Percentiles rank a stretch among this genome's conserved stretches.
Evolutionary conservation across 2,797 vertebrate genomes (phyloP).

Genomic region (Parauchenoglanis punctatus): DNA sequence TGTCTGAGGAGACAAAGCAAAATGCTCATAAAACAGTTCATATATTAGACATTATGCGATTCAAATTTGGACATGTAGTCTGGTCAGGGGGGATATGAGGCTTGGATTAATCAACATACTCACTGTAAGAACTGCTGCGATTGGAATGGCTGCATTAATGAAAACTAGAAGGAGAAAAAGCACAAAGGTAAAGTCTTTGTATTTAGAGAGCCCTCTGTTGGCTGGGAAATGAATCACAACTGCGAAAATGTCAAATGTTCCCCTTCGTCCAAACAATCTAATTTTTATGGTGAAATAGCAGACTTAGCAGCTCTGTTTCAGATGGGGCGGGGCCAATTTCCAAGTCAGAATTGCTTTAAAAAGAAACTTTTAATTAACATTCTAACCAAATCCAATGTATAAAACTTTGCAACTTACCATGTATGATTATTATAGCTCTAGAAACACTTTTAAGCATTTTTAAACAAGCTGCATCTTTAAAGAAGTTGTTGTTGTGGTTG

Average conservation of each 20-base stretch:
- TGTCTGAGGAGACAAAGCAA: conserved; percentile 76
- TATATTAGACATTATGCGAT: neutral
- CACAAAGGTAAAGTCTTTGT: neutral
- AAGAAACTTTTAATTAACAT: neutral
- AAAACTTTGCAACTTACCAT: neutral
- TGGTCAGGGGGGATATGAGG: neutral
- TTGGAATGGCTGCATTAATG: conserved; percentile 98
- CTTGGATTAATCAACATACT: conserved; percentile 67
- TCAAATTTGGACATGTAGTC: neutral
- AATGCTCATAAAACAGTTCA: neutral
- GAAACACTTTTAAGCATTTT: neutral
- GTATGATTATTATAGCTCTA: neutral
- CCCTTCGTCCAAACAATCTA: neutral
- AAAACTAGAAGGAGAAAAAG: conserved; percentile 82
- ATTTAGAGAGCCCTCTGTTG: neutral
- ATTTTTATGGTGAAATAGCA: neutral
- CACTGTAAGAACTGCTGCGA: conserved; percentile 94
- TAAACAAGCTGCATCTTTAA: neutral
- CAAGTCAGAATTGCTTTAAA: neutral
- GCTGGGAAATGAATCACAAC: neutral
- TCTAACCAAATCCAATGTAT: neutral
- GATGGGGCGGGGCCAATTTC: neutral
- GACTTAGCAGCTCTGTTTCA: neutral
- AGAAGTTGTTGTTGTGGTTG: too few species aligned
- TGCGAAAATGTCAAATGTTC: neutral